phyloP scores from a whole-genome alignment of 2,888 invertebrate species.

The Drosophila lacicola region DNA sequence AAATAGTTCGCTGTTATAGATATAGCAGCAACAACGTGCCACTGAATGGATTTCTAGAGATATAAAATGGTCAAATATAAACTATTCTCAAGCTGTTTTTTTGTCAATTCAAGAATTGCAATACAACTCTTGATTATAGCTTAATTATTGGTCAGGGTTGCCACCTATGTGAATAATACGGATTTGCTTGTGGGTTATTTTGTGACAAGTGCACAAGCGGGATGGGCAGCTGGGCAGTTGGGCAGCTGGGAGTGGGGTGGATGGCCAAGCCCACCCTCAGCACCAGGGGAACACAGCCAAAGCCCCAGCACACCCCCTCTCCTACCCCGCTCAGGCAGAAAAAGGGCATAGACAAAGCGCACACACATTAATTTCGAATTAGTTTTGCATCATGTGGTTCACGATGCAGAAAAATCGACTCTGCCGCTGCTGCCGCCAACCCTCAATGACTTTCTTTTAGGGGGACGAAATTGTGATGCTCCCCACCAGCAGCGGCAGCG shows the following conservation, averaged over 20 bases:
- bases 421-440: constrained; percentile 51
- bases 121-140: not conserved
- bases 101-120: not conserved
- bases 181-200: not conserved
- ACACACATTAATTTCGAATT: constrained; percentile 86
- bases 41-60: too few species aligned
- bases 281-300: constrained; percentile 18
- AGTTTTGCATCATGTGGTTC: constrained; percentile 86
- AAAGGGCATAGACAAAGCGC: constrained; percentile 75
- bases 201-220: constrained; percentile 55
- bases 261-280: constrained; percentile 18
- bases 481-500: constrained; percentile 35
- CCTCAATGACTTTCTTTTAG: constrained; percentile 29
- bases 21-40: too few species aligned
- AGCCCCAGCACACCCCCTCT: constrained; percentile 4
- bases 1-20: too few species aligned
- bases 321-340: not conserved
- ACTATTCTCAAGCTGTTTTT: too few species aligned
- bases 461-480: constrained; percentile 27
- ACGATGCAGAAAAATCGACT: constrained; percentile 85
- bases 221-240: not conserved
- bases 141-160: not conserved
- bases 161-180: not conserved
- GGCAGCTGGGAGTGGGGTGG: constrained; percentile 9
- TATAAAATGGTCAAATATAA: too few species aligned